Percentiles rank a stretch among this genome's conserved stretches.
Conservation (phyloP, 2,113 vertebrate species). For the Sula dactylatra region DNA sequence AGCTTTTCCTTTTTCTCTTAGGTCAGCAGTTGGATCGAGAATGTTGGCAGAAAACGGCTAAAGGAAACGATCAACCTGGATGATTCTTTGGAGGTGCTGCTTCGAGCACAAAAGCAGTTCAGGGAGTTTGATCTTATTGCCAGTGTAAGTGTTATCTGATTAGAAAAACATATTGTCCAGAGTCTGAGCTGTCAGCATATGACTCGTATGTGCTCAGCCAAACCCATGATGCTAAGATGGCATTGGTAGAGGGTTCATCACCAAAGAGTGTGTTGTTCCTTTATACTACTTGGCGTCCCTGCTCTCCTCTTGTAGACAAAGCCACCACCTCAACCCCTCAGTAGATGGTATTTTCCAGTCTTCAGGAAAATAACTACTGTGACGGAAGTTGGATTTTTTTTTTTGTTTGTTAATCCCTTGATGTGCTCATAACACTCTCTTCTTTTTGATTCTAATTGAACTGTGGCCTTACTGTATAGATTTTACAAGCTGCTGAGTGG, state of each 20-base stretch:
- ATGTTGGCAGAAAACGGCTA: constrained; percentile 79
- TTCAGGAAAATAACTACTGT: not conserved
- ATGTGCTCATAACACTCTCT: not conserved
- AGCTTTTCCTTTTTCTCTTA: constrained; percentile 49
- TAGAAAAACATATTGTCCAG: not conserved
- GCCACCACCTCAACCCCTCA: not conserved
- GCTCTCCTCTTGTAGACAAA: not conserved
- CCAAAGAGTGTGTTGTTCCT: not conserved
- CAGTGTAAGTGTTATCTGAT: constrained; percentile 67
- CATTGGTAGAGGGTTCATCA: not conserved
- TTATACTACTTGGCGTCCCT: not conserved
- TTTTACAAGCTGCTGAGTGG: not conserved
- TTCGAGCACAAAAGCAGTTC: constrained; percentile 76
- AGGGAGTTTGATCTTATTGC: constrained; percentile 79
- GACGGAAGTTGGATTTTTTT: not conserved
- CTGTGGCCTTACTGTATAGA: not conserved
- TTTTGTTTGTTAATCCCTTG: not conserved
- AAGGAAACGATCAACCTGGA: constrained; percentile 69
- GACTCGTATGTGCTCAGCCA: not conserved
- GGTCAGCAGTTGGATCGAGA: constrained; percentile 84
- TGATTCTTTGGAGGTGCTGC: constrained; percentile 78
- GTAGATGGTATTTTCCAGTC: not conserved
- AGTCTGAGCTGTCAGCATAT: not conserved
- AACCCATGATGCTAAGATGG: not conserved
- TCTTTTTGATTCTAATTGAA: not conserved